A percentile compares a stretch with the other conserved stretches of the same genome.
These are phyloP conservation scores for Pelmatolapia mariae DNA, from an alignment of 2,113 vertebrate genomes.

Conservation along the genomic window DNA sequence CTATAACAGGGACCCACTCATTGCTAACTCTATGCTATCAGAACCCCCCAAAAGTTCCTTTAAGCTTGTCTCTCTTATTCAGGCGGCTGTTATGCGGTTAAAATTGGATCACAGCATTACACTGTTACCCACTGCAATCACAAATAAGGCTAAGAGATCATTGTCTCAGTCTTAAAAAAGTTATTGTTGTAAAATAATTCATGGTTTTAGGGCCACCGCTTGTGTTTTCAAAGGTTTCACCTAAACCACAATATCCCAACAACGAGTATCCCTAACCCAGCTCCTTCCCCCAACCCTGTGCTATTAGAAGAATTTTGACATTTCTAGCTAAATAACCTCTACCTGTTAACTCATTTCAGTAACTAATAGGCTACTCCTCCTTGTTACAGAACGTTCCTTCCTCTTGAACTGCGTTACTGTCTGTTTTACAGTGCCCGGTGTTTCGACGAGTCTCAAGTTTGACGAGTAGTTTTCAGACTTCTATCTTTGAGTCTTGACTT, in stretches of 20 bases:
- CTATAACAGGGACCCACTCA: not conserved
- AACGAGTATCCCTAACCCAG: accelerated
- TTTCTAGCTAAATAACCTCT: not conserved
- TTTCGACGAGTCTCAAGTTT: not conserved
- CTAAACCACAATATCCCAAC: not conserved
- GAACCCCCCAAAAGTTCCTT: not conserved
- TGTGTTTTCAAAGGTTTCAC: not conserved
- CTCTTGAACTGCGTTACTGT: accelerated
- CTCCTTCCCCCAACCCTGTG: not conserved
- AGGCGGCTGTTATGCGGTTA: accelerated
- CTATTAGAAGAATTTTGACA: not conserved
- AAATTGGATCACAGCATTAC: not conserved
- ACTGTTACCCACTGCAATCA: not conserved
- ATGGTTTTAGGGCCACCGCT: not conserved
- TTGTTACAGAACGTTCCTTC: not conserved
- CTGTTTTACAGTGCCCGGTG: not conserved
- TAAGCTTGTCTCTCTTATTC: not conserved
- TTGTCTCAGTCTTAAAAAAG: not conserved
- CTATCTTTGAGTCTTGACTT: not conserved
- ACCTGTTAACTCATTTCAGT: accelerated
- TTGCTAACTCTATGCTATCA: not conserved
- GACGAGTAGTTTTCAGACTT: not conserved
- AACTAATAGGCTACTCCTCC: not conserved
- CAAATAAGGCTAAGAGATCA: not conserved
- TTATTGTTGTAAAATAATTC: accelerated